Evolutionary conservation across 2,888 invertebrate genomes (phyloP), one percentile per base, ranked within the genome.

Genomic region (Serripes groenlandicus): DNA sequence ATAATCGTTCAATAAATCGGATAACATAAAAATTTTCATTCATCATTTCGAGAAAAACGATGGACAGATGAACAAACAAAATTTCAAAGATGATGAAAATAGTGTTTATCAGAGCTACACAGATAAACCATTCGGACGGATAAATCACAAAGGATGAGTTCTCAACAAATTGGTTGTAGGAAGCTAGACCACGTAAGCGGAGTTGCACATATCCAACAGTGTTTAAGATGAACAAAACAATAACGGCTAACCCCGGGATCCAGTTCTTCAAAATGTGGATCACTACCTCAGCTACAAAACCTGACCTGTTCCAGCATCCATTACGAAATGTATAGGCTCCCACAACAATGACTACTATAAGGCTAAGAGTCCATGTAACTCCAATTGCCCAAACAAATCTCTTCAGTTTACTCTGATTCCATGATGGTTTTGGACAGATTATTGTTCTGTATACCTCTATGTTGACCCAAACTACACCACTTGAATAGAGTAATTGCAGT

Each of bases 81-180:
- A 71, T 34, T 35, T 77, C 64, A 49, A 62, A 30, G 11, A 72
- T 18, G 15, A 62, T 23, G n/a, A 77, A 62, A 32, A 71, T 37
- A 9, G 30, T 18, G 23, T 77, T 77, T 21, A 70, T 58, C 7
- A 71, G 26, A 21, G 34, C 58, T 11, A 71, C 35, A 35, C 71
- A 71, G 5, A 58, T 23, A 26, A 71, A 71, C 71, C 71, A 71
- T 23, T 71, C 71, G 3, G 56, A 35, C 1, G 71, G 71, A 34
- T 56, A 34, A 23, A 71, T 35, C n/a, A 35, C 58, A 11, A 56
- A 23, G n/a, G 56, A 15, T 9, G 58, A 71, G 42, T 71, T 34
- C 56, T 71, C 54, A 15, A 42, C 58, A 54, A 71, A 71, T 21
- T 71, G 71, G 26, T 71, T 71, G 15, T 71, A 71, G 1, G 56